Conservation (phyloP, 2,888 invertebrate species). For the Autographa pulchrina region DNA sequence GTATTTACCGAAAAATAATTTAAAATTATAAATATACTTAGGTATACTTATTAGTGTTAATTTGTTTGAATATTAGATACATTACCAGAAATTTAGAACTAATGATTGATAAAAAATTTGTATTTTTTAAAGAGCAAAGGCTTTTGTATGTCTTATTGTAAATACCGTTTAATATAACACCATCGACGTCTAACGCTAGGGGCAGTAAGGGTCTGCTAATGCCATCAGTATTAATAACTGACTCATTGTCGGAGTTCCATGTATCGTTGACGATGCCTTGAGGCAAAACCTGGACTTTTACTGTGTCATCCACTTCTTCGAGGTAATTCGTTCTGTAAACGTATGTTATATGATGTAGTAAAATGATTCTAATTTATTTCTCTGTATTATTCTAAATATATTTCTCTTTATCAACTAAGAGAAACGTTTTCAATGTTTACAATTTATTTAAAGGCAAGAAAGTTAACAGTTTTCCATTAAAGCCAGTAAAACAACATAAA, state of each 20-base stretch:
- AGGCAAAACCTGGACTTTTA: slow-evolving; percentile 6
- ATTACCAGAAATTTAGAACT: too few species aligned
- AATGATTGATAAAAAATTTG: too few species aligned
- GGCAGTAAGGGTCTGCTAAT: slow-evolving; percentile 35
- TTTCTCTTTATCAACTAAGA: not conserved
- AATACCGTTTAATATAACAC: slow-evolving; percentile 51
- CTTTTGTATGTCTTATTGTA: too few species aligned
- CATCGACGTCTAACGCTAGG: slow-evolving; percentile 41
- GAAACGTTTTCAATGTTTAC: not conserved
- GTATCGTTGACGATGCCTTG: slow-evolving; percentile 25
- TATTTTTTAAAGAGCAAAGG: too few species aligned
- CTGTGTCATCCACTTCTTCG: slow-evolving; percentile 22
- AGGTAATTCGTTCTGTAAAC: slow-evolving; percentile 37
- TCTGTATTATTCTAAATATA: too few species aligned
- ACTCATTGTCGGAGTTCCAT: slow-evolving; percentile 31
- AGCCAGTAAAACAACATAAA: too few species aligned
- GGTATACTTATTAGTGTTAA: too few species aligned
- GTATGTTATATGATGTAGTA: not conserved
- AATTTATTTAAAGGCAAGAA: too few species aligned
- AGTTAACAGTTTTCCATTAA: too few species aligned
- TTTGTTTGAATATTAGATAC: too few species aligned
- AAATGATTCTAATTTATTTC: not conserved
- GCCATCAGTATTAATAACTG: slow-evolving; percentile 15
- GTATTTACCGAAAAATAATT: too few species aligned
- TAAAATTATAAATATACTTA: too few species aligned